Evolutionary conservation across 2,113 vertebrate genomes (phyloP).

Genomic region (Abramis brama): DNA sequence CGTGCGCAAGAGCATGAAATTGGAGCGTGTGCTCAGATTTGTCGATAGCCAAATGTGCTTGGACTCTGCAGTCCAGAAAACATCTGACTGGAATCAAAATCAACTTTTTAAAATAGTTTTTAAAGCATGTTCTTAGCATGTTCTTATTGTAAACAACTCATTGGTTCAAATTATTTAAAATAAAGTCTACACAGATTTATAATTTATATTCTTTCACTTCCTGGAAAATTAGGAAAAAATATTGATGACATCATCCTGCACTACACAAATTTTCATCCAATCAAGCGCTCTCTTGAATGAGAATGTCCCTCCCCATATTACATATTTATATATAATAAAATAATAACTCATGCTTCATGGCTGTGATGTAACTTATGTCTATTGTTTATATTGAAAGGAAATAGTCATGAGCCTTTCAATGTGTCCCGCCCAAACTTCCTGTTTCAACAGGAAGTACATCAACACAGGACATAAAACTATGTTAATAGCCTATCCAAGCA

Average conservation of each 20-base stretch:
- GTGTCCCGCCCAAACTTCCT: neutral
- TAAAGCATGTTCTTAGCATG: neutral
- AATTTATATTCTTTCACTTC: neutral
- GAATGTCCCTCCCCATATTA: neutral
- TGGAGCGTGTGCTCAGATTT: slow-evolving; percentile 23
- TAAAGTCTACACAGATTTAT: neutral
- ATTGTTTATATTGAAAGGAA: neutral
- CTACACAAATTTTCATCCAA: neutral
- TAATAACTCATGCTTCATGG: neutral
- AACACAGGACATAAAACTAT: neutral
- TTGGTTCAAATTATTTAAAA: neutral
- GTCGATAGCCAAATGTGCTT: slow-evolving; percentile 16
- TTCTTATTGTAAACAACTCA: neutral
- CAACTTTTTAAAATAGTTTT: neutral
- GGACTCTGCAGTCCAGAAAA: neutral
- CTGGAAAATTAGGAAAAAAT: neutral
- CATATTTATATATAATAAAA: no score
- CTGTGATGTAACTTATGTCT: neutral
- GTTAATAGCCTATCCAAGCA: neutral
- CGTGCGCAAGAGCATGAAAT: slow-evolving; percentile 26
- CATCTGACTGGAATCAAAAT: slow-evolving; percentile 4
- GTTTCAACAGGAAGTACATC: neutral
- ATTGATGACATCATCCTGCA: neutral
- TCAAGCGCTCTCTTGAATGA: neutral
- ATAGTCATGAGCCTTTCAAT: neutral